Evolutionary conservation across 2,113 vertebrate genomes (phyloP).

Genomic region (Rousettus leschenaultii): DNA sequence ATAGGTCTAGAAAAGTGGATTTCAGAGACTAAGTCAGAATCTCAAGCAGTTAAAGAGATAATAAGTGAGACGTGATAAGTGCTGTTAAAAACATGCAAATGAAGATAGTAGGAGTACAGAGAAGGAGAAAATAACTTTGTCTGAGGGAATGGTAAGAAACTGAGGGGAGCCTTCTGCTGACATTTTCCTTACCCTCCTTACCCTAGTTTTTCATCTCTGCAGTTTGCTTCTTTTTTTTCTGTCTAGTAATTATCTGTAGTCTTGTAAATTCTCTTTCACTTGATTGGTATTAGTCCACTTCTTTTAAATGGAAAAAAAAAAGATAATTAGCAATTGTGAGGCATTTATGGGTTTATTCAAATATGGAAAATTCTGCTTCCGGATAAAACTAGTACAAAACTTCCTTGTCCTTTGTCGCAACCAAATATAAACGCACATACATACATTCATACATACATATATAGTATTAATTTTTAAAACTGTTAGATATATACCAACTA

Average conservation of each 20-base stretch:
- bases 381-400: neutral
- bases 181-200: neutral
- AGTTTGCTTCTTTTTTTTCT: neutral
- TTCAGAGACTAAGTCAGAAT: neutral
- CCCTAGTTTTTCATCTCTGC: neutral
- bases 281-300: neutral
- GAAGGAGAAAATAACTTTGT: neutral
- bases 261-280: neutral
- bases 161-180: neutral
- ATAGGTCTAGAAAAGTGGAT: neutral
- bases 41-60: neutral
- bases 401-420: neutral
- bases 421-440: neutral
- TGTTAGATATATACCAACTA: neutral
- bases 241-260: neutral
- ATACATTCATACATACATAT: neutral
- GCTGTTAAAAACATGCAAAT: neutral
- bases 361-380: neutral
- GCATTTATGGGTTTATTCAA: neutral
- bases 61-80: neutral
- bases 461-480: neutral
- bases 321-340: neutral
- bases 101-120: neutral
- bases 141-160: neutral
- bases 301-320: neutral